Percentiles rank a stretch among this genome's conserved stretches.
phyloP scores from a whole-genome alignment of 2,888 invertebrate species.

The Stictocephala bisonia region DNA sequence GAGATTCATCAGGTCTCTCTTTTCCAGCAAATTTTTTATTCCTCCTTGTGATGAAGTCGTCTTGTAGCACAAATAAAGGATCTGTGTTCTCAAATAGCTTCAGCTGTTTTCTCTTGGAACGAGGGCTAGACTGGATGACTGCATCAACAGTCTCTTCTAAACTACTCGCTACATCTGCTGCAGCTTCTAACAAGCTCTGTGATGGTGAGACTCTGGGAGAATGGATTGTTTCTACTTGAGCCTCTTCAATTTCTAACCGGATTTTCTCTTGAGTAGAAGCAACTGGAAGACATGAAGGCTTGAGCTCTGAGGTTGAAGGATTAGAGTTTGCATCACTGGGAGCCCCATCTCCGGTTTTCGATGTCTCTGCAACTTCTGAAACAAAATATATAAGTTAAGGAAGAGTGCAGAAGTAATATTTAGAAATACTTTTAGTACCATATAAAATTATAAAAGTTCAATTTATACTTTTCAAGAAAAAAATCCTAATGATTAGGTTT shows the following conservation, averaged over 20 bases:
- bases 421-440: too few relatives aligned
- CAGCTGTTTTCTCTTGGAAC: slow-evolving; percentile 53
- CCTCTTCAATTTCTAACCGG: slow-evolving; percentile 48
- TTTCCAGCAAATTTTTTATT: slow-evolving; percentile 40
- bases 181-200: slow-evolving; percentile 72
- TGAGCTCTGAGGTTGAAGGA: slow-evolving; percentile 38
- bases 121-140: slow-evolving; percentile 71
- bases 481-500: too few relatives aligned
- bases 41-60: slow-evolving; percentile 48
- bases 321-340: slow-evolving; percentile 2
- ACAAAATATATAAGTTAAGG: too few relatives aligned
- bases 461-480: too few relatives aligned
- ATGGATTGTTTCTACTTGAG: slow-evolving; percentile 46
- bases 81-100: slow-evolving; percentile 50
- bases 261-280: slow-evolving; percentile 40
- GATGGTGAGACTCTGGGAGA: slow-evolving; percentile 62
- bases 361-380: slow-evolving; percentile 3
- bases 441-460: too few relatives aligned
- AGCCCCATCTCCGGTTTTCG: background rate
- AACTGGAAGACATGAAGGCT: slow-evolving; percentile 49
- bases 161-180: slow-evolving; percentile 73
- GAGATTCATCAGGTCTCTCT: slow-evolving; percentile 29
- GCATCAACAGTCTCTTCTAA: slow-evolving; percentile 77
- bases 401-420: too few relatives aligned
- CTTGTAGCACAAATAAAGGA: slow-evolving; percentile 55